Base-by-base conservation (phyloP, 2,888 invertebrate species). In the Amphimallon solstitiale region DNA sequence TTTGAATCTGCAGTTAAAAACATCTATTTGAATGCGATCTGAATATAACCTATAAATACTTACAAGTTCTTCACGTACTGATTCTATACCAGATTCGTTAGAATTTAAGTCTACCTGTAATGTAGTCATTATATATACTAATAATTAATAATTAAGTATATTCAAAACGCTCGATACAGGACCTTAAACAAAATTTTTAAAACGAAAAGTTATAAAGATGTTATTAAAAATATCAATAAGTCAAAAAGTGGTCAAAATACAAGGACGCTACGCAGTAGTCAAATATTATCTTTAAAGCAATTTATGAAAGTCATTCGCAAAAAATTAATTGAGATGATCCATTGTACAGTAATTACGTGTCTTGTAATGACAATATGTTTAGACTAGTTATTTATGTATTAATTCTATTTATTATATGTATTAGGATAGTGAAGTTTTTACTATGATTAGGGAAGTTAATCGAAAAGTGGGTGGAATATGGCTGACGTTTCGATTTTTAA, bases 1-100 rank as follows among this genome's bases (percentile, higher is more conserved):
- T 94, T 73, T 88, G 87, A 68, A 95, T 89, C 95, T 95, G 80
- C 19, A 85, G 81, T 67, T 70, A 49, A 64, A 59, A 61, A 48
- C 15, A 10, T 14, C 29, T 49, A 62, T 40, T 14, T 21, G 15
- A 19, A 17, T 49, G 19, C 5, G 3, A 38, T 17, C 9, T 52
- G 10, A 19, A 14, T 9, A 49, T 66, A 66, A 56, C 63, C 63
- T 67, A 56, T 15, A 62, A 43, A 21, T 6, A 67, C 67, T 67
- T 63, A 67, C 67, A 17, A 67, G 49, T 51, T 67, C 67, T 59
- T 67, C 67, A 9, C 67, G 63, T 45, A 67, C 21, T 14, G 61
- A 45, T 29, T 54, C 29, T n/a, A 34, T 6, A 9, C 10, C 9
- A 49, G 40, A n/a, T 10, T 54, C 38, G 6, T 40, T 14, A n/a